Evolutionary conservation across 2,888 invertebrate species (phyloP).

Genomic region (Geotrupes spiniger): DNA sequence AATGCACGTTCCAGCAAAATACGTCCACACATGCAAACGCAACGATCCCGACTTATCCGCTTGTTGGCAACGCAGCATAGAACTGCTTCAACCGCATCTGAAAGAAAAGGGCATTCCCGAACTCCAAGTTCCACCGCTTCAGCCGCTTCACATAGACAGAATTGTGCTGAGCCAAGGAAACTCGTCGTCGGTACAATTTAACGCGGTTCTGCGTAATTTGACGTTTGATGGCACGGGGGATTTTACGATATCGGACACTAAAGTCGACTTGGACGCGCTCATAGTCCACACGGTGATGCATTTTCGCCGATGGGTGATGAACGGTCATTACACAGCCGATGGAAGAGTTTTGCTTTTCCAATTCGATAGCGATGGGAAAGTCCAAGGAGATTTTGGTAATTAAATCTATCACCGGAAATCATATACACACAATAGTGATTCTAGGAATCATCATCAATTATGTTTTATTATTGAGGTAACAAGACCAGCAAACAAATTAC

Average conservation of each 20-base stretch:
- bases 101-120: conserved; percentile 40
- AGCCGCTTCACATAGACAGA: conserved; percentile 37
- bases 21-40: conserved; percentile 33
- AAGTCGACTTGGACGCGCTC: conserved; percentile 4
- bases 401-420: conserved; percentile 6
- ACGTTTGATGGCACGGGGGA: conserved; percentile 28
- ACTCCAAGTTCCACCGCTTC: conserved; percentile 39
- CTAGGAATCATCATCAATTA: too few relatives aligned
- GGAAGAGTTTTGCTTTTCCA: conserved; percentile 39
- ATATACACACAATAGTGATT: too few relatives aligned
- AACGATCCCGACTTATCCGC: conserved; percentile 38
- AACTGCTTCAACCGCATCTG: conserved; percentile 34
- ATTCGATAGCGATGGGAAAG: conserved; percentile 25
- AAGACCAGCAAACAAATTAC: too few relatives aligned
- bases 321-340: conserved; percentile 37
- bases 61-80: conserved; percentile 37
- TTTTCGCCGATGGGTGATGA: conserved; percentile 28
- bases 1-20: conserved; percentile 17
- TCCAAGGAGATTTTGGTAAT: conserved; percentile 30
- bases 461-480: too few relatives aligned
- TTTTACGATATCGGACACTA: conserved; percentile 30
- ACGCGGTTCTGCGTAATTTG: conserved; percentile 33
- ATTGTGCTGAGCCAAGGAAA: conserved; percentile 34
- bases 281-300: conserved; percentile 1
- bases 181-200: conserved; percentile 32